A percentile compares a stretch with the other conserved stretches of the same genome.
These are phyloP conservation scores for Bryconaethiops microstoma DNA, from an alignment of 2,797 vertebrate species.

Conservation along the genomic window DNA sequence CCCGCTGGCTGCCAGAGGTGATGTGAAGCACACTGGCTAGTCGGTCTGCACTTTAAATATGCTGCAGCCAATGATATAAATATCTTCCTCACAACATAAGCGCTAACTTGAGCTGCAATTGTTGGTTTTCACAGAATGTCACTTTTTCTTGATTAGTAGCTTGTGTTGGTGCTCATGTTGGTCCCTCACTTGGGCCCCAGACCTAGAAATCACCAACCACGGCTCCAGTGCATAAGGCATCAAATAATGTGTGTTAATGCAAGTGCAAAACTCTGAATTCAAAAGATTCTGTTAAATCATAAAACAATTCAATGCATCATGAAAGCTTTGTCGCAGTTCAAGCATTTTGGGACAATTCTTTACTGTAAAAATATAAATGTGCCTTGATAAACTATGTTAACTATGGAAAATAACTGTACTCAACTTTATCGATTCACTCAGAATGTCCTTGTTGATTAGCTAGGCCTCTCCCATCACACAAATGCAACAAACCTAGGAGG, in stretches of 20 bases:
- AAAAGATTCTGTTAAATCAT: not conserved
- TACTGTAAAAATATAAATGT: not conserved
- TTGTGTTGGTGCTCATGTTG: not conserved
- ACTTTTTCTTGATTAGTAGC: not conserved
- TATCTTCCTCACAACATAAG: not conserved
- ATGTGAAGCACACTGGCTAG: constrained; percentile 6
- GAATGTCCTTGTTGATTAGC: not conserved
- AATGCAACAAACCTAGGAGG: not conserved
- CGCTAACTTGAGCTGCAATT: not conserved
- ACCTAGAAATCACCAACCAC: not conserved
- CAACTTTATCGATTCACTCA: too few species aligned
- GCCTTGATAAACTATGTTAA: not conserved
- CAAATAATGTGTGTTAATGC: not conserved
- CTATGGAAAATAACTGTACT: too few species aligned
- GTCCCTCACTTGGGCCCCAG: not conserved
- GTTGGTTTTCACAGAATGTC: not conserved
- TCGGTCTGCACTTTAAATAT: not conserved
- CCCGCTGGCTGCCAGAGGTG: not conserved
- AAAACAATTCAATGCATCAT: too few species aligned
- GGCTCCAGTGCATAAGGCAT: not conserved
- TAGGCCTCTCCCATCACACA: not conserved
- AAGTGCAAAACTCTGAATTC: not conserved
- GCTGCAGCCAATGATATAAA: not conserved
- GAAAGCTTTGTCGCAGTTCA: too few species aligned
- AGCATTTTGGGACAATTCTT: not conserved